Base-by-base conservation (phyloP, 1,140 invertebrate species). In the Caenorhabditis tropicalis region DNA sequence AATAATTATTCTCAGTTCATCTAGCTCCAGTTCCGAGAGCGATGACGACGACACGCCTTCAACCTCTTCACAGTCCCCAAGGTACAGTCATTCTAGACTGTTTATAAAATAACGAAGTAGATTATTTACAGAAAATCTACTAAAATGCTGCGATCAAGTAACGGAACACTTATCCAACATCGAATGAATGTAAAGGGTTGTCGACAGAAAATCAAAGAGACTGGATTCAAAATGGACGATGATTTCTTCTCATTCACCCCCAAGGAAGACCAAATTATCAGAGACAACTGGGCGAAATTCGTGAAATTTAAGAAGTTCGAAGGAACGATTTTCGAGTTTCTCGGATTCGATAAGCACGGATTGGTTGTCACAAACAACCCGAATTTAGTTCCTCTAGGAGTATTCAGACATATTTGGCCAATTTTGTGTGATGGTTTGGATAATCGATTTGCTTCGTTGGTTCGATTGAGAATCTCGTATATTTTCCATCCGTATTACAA, bases 231-330 rank as follows among this genome's bases (percentile, higher is more conserved):
- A 43, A 46, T 74, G 19, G 65, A 74, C 36, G n/a, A 27, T 36
- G n/a, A 74, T 24, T 74, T 74, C 36, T 74, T 74, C 36, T 74
- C 65, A 74, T 74, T 74, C 65, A 74, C 65, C 1, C 10, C 16
- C n/a, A 21, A 74, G 43, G 65, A 74, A 74, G 65, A 74, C 15
- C 3, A 46, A 10, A 21, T 36, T 43, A 74, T 74, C n/a, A n/a
- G n/a, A 43, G 36, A 74, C 33, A 74, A 74, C 9, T 74, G 65
- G 65, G 9, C 21, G 12, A 46, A n/a, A 46, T 43, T 43, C n/a
- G 36, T 36, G 27, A 46, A 46, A 46, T 10, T 12, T 7, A 33
- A 24, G 0, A 74, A 74, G 12, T 43, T 43, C 65, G 24, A 1
- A 15, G 65, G 65, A 15, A 29, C 33, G 6, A 74, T 74, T 43